Percentiles rank a stretch among this genome's conserved stretches.
Conservation (phyloP, 1,140 invertebrate species). For the Pollicipes pollicipes region DNA sequence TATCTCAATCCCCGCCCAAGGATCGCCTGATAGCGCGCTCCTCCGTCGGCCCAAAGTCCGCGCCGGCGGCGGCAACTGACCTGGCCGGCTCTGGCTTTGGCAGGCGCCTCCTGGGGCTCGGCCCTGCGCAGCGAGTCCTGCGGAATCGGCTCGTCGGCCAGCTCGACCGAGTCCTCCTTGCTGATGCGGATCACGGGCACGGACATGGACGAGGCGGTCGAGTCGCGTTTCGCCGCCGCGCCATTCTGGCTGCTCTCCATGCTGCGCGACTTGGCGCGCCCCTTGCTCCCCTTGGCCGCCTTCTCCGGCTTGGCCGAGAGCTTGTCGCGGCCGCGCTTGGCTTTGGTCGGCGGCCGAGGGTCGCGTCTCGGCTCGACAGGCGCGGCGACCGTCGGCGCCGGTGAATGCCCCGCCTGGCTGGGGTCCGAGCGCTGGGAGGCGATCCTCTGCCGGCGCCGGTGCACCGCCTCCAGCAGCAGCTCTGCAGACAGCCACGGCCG, state of each 20-base stretch:
- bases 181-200: constrained; percentile 14
- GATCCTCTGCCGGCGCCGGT: not conserved
- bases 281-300: not conserved
- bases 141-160: constrained; percentile 10
- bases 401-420: not conserved
- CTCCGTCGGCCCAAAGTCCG: too few relatives aligned
- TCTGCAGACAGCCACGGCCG: not conserved
- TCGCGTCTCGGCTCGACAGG: not conserved
- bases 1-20: too few relatives aligned
- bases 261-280: not conserved
- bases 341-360: not conserved
- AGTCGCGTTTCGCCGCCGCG: not conserved
- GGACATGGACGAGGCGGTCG: not conserved
- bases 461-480: not conserved
- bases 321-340: too few relatives aligned
- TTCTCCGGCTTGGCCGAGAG: not conserved
- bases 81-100: not conserved
- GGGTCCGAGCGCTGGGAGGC: not conserved
- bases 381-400: too few relatives aligned
- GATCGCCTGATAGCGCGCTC: too few relatives aligned
- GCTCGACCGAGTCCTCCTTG: constrained; percentile 20
- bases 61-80: not conserved
- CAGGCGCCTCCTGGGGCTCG: constrained; percentile 14
- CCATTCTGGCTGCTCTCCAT: not conserved
- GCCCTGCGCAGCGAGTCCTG: constrained; percentile 17